Evolutionary conservation across 2,888 invertebrate species (phyloP), one percentile per base, ranked within the genome.

Genomic region (Cheilosia pagana): DNA sequence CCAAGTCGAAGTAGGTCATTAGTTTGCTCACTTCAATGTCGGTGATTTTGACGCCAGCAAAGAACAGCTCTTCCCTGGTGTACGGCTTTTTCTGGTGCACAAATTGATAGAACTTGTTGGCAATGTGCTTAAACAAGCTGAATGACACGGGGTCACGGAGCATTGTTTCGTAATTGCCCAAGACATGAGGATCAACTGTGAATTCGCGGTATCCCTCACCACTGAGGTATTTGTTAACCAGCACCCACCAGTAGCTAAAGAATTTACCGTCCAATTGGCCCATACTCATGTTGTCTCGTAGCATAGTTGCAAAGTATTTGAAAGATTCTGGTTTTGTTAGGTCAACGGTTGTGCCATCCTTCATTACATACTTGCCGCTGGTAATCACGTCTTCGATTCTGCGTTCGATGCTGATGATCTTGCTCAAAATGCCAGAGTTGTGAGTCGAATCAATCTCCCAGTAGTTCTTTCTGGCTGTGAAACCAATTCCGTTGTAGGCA

Each of bases 121-220:
- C 90, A 83, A 95, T 94, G 67, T 94, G 93, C 90, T 95, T 94
- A 89, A 94, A 94, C 76, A 95, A 91, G 88, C 94, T 94, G 90
- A 94, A 96, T 93, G 95, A 95, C 52, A 95, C 93, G n/a, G 96
- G 96, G 89, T 96, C 96, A 86, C 95, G 94, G 86, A 95, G 92
- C 87, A 94, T 94, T 6, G 95, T 95, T 88, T 94, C 93, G 88
- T 93, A 94, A 87, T 95, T 93, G 89, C 95, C 94, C 87, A 95
- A 90, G 14, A 92, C 94, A 10, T 95, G 94, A 52, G 95, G 95
- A 0, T 92, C 91, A 77, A 91, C 88, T 5, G 77, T 68, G 8
- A 74, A 67, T 12, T 88, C 86, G 41, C 89, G 87, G 53, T 89
- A 85, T 21, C 86, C 82, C 60, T 87, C 82, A 31, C 89, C 90